These are phyloP conservation scores for Ispidina lecontei DNA, from an alignment of 2,797 vertebrate genomes.

Conservation along the genomic window DNA sequence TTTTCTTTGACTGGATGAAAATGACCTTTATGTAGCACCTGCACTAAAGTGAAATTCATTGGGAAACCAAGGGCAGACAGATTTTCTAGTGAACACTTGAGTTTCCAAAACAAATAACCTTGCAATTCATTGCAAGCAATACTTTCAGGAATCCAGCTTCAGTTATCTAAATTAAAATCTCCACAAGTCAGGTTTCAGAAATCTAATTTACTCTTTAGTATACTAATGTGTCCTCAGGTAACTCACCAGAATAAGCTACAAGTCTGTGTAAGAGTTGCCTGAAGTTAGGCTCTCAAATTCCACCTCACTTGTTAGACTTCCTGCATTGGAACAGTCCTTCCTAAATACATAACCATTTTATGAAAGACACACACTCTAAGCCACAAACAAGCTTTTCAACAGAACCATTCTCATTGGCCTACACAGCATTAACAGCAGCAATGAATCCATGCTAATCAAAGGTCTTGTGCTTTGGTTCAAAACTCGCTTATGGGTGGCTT, in stretches of 20 bases:
- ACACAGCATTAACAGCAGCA: neutral
- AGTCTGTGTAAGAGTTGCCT: neutral
- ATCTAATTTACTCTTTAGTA: neutral
- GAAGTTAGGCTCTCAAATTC: neutral
- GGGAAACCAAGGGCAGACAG: slow-evolving; percentile 25
- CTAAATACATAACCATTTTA: neutral
- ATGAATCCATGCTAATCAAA: neutral
- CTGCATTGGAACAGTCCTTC: neutral
- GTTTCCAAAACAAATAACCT: slow-evolving; percentile 19
- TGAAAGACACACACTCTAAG: neutral
- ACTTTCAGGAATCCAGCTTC: neutral
- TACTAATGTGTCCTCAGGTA: neutral
- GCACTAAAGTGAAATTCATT: neutral
- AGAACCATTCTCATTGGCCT: neutral
- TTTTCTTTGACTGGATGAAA: neutral
- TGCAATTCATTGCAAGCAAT: neutral
- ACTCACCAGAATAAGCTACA: neutral
- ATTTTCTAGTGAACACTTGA: slow-evolving; percentile 10
- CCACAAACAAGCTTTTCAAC: neutral
- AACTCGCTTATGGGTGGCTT: neutral
- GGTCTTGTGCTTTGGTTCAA: neutral
- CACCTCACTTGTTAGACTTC: neutral
- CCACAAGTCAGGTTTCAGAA: neutral
- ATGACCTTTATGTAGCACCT: neutral
- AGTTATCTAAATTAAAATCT: slow-evolving; percentile 57